phyloP scores from a whole-genome alignment of 2,888 invertebrate species.

The Oasisia sp. region DNA sequence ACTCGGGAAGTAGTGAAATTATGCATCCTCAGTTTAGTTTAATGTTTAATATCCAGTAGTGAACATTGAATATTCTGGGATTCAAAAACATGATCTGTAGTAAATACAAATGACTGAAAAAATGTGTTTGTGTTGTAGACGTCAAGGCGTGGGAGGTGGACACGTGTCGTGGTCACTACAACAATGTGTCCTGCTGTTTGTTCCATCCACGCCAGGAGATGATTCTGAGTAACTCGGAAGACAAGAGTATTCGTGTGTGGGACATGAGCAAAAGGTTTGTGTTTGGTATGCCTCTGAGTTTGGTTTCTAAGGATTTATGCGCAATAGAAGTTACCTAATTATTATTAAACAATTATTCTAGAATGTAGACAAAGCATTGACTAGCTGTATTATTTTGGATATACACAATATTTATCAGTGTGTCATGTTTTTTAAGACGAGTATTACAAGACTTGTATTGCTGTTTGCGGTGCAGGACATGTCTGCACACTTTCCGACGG shows the following conservation, averaged over 20 bases:
- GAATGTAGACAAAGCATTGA: background rate
- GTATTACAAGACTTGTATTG: background rate
- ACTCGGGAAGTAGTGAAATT: no score
- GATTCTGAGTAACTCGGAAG: constrained; percentile 96
- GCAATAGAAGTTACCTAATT: no score
- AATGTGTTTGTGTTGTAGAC: constrained; percentile 69
- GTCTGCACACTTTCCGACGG: constrained; percentile 73
- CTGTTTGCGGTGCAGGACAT: constrained; percentile 52
- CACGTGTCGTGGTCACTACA: constrained; percentile 99
- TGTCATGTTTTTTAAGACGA: background rate
- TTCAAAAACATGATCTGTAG: no score
- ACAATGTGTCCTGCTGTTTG: constrained; percentile 96
- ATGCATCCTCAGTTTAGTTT: no score
- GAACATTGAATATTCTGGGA: no score
- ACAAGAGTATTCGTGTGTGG: constrained; percentile 98
- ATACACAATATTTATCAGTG: background rate
- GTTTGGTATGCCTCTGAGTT: constrained; percentile 33
- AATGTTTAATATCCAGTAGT: no score
- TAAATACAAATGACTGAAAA: no score
- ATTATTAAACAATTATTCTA: background rate
- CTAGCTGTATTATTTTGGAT: background rate
- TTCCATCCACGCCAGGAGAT: constrained; percentile 98
- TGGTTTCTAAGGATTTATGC: no score
- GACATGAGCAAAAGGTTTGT: constrained; percentile 77
- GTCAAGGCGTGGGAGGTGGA: constrained; percentile 96